phyloP scores from a whole-genome alignment of 2,797 vertebrate species.

The Thunnus albacares region DNA sequence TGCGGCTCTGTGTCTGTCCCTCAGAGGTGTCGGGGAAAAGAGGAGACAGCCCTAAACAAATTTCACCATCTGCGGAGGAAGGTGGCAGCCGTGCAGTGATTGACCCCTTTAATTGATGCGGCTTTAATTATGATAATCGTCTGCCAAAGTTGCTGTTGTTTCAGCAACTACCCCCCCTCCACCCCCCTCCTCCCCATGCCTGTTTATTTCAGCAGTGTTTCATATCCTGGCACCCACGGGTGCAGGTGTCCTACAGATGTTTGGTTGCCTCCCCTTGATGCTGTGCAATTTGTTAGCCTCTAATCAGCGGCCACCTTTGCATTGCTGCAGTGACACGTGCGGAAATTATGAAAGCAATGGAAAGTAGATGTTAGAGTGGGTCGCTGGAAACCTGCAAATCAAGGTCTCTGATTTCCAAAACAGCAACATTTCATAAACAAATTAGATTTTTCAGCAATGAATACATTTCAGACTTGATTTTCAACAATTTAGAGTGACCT shows the following conservation, averaged over 20 bases:
- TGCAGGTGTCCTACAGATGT: constrained; percentile 92
- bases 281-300: constrained; percentile 81
- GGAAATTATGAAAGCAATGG: constrained; percentile 1
- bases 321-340: constrained; percentile 45
- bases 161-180: background rate
- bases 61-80: constrained; percentile 92
- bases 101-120: constrained; percentile 94
- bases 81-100: constrained; percentile 88
- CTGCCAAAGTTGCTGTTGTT: constrained; percentile 87
- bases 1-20: constrained; percentile 23
- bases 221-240: constrained; percentile 87
- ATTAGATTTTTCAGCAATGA: background rate
- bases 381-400: constrained; percentile 25
- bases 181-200: background rate
- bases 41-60: constrained; percentile 88
- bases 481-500: background rate
- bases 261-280: constrained; percentile 84
- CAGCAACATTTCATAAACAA: no score
- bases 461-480: background rate
- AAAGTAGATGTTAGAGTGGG: background rate
- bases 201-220: constrained; percentile 47
- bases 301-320: constrained; percentile 76
- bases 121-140: constrained; percentile 97
- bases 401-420: constrained; percentile 3
- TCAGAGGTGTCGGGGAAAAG: constrained; percentile 48